Evolutionary conservation across 35 echinoderm and acorn worm genomes (phyloP), one percentile per base, ranked within the genome.

Genomic region (Patiria miniata): DNA sequence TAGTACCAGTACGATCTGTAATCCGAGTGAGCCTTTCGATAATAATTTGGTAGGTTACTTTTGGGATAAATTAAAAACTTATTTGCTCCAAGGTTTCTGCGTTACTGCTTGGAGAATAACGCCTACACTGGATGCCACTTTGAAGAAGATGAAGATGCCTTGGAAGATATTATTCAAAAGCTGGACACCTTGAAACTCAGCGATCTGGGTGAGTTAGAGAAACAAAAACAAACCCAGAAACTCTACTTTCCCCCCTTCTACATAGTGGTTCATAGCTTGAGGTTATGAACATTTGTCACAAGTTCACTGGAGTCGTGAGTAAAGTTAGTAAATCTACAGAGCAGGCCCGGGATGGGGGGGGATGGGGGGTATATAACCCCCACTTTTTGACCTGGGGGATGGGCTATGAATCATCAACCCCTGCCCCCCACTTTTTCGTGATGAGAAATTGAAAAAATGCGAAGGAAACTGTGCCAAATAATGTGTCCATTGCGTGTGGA

Each of bases 101-200:
- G 52, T 8, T 84, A 91, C 78, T 95, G 93, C 68, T 32, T 86
- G n/a, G 50, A 91, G 23, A 91, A 95, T 18, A 80, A 80, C 42
- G 93, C 81, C 9, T 95, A 95, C 93, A 90, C 83, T 33, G 93
- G 93, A 78, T 95, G 93, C 76, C 83, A 83, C 39, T 95, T 87
- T 56, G 83, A 47, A 42, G 28, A 78, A 30, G 93, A 95, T 18
- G 88, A 87, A 54, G 76, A 82, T 34, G 89, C 86, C 28, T 14
- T 82, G n/a, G 93, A 95, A 51, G 77, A 39, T 58, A 81, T 90
- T 58, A 39, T 85, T 1, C 77, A 86, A 2, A 80, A 53, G 2
- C 61, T 86, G 77, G 59, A 89, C 16, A 94, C 85, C 40, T 56
- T 86, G 8, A 53, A 86, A 44, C 77, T 91, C 4, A 61, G 83